Percentiles rank a stretch among this genome's conserved stretches.
phyloP scores from a whole-genome alignment of 2,113 vertebrate genomes.

The Crocuta crocuta region DNA sequence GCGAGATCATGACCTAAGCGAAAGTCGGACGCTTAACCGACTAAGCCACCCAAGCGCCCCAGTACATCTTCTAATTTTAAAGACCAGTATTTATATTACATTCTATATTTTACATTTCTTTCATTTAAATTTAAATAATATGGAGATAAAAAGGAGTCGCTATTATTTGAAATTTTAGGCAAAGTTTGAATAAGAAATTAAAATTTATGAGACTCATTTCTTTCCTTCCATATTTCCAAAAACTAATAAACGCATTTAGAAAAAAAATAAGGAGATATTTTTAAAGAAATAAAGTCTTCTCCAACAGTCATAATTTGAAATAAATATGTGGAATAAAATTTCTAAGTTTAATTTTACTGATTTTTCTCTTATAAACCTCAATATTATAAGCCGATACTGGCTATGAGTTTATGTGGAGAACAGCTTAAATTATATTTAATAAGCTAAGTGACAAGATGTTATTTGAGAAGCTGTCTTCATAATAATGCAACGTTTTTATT shows the following conservation, averaged over 20 bases:
- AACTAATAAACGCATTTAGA: neutral
- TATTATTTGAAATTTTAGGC: neutral
- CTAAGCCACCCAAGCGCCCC: too few relatives aligned
- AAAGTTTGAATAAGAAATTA: neutral
- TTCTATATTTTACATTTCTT: neutral
- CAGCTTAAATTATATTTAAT: constrained; percentile 36
- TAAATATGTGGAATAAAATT: neutral
- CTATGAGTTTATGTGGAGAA: constrained; percentile 41
- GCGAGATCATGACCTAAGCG: too few relatives aligned
- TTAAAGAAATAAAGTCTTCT: neutral
- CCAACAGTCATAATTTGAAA: neutral
- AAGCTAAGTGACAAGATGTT: neutral
- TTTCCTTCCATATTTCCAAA: neutral
- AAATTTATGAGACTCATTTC: neutral
- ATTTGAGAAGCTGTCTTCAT: neutral
- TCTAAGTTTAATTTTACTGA: neutral
- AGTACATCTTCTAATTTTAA: neutral
- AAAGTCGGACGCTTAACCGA: too few relatives aligned
- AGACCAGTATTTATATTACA: neutral
- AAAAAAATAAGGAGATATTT: neutral
- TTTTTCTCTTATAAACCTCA: neutral
- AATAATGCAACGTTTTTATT: neutral
- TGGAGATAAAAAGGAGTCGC: neutral
- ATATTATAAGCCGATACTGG: neutral
- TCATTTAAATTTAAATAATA: neutral